phyloP scores from a whole-genome alignment of 2,888 invertebrate genomes.

The Tachina fera region DNA sequence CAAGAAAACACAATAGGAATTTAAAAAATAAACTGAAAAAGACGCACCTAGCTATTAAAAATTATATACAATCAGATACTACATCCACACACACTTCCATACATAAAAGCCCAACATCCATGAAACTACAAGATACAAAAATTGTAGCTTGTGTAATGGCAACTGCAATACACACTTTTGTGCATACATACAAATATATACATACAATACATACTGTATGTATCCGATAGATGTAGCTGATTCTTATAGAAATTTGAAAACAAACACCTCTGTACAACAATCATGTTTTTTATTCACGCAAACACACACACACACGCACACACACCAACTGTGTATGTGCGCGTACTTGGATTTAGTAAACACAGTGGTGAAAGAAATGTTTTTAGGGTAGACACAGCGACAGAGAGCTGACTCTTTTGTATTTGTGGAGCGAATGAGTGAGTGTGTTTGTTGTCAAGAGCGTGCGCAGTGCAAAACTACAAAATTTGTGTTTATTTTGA shows the following conservation, averaged over 20 bases:
- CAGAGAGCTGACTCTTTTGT: conserved; percentile 11
- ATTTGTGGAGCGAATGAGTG: neutral
- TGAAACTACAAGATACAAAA: conserved; percentile 66
- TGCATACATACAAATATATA: conserved; percentile 17
- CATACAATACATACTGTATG: neutral
- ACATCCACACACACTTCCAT: neutral
- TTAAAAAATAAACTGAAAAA: conserved; percentile 46
- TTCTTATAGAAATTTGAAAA: conserved; percentile 61
- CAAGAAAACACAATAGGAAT: conserved; percentile 43
- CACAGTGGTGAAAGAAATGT: conserved; percentile 6
- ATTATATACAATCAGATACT: neutral
- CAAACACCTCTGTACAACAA: conserved; percentile 53
- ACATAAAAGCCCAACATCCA: conserved; percentile 14
- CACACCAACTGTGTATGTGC: neutral
- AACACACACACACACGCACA: neutral
- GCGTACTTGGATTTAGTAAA: conserved; percentile 29
- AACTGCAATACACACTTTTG: conserved; percentile 28
- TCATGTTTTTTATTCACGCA: neutral
- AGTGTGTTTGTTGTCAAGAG: conserved; percentile 41
- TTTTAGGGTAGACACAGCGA: neutral
- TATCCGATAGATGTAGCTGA: neutral
- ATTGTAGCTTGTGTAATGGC: conserved; percentile 51
- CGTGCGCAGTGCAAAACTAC: conserved; percentile 64
- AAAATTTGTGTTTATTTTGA: conserved; percentile 52
- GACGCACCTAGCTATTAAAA: conserved; percentile 63